Evolutionary conservation across 2,113 vertebrate genomes (phyloP).

Genomic region (Ranitomeya imitator): DNA sequence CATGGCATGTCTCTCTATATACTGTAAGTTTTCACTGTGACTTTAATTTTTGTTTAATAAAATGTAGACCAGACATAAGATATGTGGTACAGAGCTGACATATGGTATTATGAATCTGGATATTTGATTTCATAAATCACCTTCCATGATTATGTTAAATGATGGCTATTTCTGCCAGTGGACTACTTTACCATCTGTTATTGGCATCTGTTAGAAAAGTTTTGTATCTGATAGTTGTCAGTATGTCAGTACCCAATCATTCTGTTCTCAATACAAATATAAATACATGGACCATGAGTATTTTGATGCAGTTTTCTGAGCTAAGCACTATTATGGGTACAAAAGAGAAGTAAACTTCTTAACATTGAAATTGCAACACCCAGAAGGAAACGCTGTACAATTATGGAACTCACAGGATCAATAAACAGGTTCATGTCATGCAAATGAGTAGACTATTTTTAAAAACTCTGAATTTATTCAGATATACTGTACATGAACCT

Average conservation of each 20-base stretch:
- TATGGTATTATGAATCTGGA: constrained; percentile 10
- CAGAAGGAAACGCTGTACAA: too few species aligned
- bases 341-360: too few species aligned
- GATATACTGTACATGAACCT: too few species aligned
- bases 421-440: too few species aligned
- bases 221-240: not conserved
- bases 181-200: constrained; percentile 5
- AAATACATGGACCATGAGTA: too few species aligned
- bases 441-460: too few species aligned
- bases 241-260: not conserved
- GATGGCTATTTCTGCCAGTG: constrained; percentile 9
- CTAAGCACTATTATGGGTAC: too few species aligned
- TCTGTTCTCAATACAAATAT: too few species aligned
- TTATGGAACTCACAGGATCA: too few species aligned
- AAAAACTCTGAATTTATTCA: too few species aligned
- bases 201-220: constrained; percentile 7
- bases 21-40: not conserved
- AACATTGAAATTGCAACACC: too few species aligned
- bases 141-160: constrained; percentile 19
- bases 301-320: too few species aligned
- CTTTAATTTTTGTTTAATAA: not conserved
- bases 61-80: not conserved
- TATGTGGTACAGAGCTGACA: not conserved
- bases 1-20: not conserved
- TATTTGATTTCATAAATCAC: constrained; percentile 23